Conservation (phyloP, 1,140 invertebrate species). For the Saccostrea echinata region DNA sequence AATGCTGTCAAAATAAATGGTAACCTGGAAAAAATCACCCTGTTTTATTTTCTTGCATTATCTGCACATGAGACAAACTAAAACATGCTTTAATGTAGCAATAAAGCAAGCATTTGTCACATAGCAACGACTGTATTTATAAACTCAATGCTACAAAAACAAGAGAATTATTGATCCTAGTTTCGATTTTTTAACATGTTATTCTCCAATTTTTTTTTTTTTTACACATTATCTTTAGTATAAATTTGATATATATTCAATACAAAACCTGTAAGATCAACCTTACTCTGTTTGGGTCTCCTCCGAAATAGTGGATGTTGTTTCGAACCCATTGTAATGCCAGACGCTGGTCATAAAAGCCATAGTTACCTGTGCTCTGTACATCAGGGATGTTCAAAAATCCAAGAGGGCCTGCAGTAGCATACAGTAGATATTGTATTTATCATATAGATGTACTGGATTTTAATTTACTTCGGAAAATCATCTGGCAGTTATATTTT, state of each 20-base stretch:
- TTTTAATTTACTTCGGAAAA: background rate
- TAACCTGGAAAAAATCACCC: too few species aligned
- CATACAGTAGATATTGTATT: background rate
- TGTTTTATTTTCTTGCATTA: too few species aligned
- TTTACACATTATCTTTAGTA: too few species aligned
- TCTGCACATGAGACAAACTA: too few species aligned
- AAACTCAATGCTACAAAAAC: too few species aligned
- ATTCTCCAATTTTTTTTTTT: too few species aligned
- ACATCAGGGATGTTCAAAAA: background rate
- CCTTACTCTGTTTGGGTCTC: conserved; percentile 53
- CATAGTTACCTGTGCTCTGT: conserved; percentile 61
- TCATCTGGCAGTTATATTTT: background rate
- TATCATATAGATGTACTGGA: background rate
- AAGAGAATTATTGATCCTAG: too few species aligned
- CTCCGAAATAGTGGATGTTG: conserved; percentile 66
- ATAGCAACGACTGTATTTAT: too few species aligned
- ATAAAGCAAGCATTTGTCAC: too few species aligned
- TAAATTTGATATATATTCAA: background rate
- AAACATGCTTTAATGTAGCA: too few species aligned
- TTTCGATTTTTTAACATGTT: too few species aligned
- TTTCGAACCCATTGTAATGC: conserved; percentile 64
- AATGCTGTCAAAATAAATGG: too few species aligned
- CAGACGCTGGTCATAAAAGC: conserved; percentile 64
- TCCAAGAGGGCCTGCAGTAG: background rate
- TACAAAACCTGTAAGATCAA: background rate